Evolutionary conservation across 2,888 invertebrate species (phyloP).

Genomic region (Drosophila tripunctata): DNA sequence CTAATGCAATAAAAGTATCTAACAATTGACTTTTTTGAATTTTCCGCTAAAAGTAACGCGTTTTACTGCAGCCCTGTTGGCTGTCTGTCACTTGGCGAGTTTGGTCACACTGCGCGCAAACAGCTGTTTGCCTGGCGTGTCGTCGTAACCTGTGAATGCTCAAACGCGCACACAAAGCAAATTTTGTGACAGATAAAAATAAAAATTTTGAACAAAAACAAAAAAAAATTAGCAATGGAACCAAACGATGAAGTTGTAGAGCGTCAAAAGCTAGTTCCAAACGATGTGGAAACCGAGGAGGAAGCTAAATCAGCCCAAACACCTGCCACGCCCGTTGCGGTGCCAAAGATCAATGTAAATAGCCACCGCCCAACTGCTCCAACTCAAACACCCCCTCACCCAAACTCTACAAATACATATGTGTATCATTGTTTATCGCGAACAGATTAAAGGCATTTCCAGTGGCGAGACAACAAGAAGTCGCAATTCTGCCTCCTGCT

Average conservation of each 20-base stretch:
- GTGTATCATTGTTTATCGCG: too few relatives aligned
- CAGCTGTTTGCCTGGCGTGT: conserved; percentile 43
- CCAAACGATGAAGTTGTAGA: conserved; percentile 84
- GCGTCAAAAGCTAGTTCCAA: conserved; percentile 83
- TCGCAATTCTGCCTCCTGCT: conserved; percentile 83
- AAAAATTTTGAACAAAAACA: conserved; percentile 16
- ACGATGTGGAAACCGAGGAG: conserved; percentile 83
- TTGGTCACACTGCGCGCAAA: conserved; percentile 16
- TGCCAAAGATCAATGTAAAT: conserved; percentile 72
- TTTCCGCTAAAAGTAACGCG: conserved; percentile 6
- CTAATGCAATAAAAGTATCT: conserved; percentile 30
- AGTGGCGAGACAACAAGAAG: conserved; percentile 84
- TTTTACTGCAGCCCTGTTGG: neutral
- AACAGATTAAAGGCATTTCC: conserved; percentile 83
- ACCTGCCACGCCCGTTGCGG: conserved; percentile 82
- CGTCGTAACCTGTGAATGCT: conserved; percentile 30
- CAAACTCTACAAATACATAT: too few relatives aligned
- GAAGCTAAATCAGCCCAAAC: conserved; percentile 83
- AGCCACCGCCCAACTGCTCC: conserved; percentile 11
- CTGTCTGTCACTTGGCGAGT: too few relatives aligned
- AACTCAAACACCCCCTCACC: neutral
- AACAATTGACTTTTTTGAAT: conserved; percentile 19
- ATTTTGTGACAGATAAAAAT: too few relatives aligned
- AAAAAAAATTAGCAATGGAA: conserved; percentile 76
- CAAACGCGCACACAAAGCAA: conserved; percentile 55